A percentile compares a stretch with the other conserved stretches of the same genome.
Conservation (phyloP, 2,797 vertebrate genomes). For the Protosalanx chinensis region DNA sequence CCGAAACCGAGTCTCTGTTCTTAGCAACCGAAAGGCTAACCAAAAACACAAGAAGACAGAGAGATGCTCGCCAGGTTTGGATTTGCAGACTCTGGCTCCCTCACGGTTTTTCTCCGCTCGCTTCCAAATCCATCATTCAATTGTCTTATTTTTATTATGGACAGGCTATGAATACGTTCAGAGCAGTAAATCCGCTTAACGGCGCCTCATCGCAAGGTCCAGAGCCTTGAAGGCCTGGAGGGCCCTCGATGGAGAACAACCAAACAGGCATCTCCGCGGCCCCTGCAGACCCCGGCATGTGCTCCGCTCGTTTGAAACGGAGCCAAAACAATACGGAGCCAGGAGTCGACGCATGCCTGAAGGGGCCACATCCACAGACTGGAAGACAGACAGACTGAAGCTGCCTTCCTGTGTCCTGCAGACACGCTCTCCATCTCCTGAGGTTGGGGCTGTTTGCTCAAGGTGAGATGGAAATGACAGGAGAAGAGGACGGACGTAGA, state of each 20-base stretch:
- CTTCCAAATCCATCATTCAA: conserved; percentile 61
- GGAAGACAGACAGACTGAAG: conserved; percentile 50
- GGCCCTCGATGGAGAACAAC: conserved; percentile 44
- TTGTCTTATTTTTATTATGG: conserved; percentile 55
- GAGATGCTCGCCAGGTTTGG: conserved; percentile 34
- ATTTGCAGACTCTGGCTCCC: conserved; percentile 23
- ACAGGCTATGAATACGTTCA: conserved; percentile 62
- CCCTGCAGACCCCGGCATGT: conserved; percentile 57
- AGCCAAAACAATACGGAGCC: not conserved
- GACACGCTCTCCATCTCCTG: not conserved
- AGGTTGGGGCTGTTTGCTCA: not conserved
- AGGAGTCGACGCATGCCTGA: conserved; percentile 31
- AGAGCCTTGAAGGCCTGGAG: conserved; percentile 52
- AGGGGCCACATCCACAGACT: conserved; percentile 33
- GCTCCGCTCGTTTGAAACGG: conserved; percentile 55
- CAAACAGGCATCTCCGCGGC: conserved; percentile 30
- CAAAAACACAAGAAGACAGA: conserved; percentile 9
- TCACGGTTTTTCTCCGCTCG: conserved; percentile 34
- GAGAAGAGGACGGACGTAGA: not conserved
- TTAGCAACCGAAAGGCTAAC: conserved; percentile 1
- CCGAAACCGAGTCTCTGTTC: conserved; percentile 8
- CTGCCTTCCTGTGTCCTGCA: conserved; percentile 22
- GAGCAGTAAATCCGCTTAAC: conserved; percentile 62
- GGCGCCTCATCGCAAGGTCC: conserved; percentile 61
- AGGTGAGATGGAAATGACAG: conserved; percentile 16